Evolutionary conservation across 2,888 invertebrate genomes (phyloP).

Genomic region (Acheta domesticus): DNA sequence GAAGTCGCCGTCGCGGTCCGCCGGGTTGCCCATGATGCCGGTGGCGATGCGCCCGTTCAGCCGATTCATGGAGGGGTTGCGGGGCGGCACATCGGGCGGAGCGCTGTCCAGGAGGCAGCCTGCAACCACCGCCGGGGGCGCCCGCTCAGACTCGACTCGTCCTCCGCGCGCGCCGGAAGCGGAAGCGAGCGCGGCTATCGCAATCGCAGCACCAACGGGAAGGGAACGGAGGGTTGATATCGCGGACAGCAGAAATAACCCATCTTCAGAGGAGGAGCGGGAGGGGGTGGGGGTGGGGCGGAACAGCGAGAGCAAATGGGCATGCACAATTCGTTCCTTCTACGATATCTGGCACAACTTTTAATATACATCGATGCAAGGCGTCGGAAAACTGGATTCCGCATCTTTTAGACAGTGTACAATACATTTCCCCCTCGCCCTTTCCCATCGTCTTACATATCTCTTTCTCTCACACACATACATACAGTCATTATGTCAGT

Average conservation of each 20-base stretch:
- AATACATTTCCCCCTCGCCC: too few species aligned
- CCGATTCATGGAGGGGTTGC: constrained; percentile 87
- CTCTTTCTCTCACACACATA: too few species aligned
- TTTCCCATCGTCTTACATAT: too few species aligned
- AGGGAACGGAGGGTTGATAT: not conserved
- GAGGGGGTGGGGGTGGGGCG: too few species aligned
- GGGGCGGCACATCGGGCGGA: constrained; percentile 84
- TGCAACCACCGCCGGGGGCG: constrained; percentile 50
- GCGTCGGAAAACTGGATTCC: too few species aligned
- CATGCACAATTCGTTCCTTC: too few species aligned
- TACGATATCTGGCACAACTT: too few species aligned
- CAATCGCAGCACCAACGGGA: not conserved
- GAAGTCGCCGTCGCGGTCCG: constrained; percentile 65
- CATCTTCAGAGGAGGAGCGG: too few species aligned
- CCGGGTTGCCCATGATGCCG: constrained; percentile 39
- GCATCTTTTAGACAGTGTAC: too few species aligned
- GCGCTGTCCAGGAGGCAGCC: constrained; percentile 84
- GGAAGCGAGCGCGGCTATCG: not conserved
- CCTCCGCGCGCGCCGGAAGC: not conserved
- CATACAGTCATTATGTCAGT: too few species aligned
- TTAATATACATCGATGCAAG: too few species aligned
- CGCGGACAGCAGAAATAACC: not conserved
- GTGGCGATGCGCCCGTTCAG: constrained; percentile 79
- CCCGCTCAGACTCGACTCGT: not conserved
- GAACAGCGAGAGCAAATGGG: too few species aligned